Evolutionary conservation across 2,888 invertebrate species (phyloP).

Genomic region (Tetropium fuscum): DNA sequence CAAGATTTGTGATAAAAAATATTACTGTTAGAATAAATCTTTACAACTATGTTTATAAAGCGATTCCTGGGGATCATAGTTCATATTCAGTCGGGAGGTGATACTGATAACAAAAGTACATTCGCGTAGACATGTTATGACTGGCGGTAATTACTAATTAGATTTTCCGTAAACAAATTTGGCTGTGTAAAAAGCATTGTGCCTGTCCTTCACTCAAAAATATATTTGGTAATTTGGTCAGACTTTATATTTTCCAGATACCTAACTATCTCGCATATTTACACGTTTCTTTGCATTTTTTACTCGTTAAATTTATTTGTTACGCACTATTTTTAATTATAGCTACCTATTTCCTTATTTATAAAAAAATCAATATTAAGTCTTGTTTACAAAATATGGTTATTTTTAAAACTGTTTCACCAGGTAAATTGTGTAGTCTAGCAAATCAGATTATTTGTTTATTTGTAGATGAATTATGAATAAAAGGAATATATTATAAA

Average conservation of each 20-base stretch:
- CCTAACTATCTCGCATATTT: background rate
- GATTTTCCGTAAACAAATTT: constrained; percentile 24
- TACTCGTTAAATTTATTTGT: background rate
- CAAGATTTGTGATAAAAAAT: constrained; percentile 44
- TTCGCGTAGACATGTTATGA: constrained; percentile 5
- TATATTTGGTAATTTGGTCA: constrained; percentile 6
- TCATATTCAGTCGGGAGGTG: constrained; percentile 37
- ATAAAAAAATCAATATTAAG: constrained; percentile 19
- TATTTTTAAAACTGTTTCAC: background rate
- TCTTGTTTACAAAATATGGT: constrained; percentile 14
- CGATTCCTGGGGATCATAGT: constrained; percentile 42
- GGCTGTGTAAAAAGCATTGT: constrained; percentile 25
- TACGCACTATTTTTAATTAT: background rate
- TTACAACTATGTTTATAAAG: constrained; percentile 42
- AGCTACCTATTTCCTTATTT: background rate
- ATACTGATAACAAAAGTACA: constrained; percentile 23
- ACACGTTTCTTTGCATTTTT: background rate
- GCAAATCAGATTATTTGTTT: background rate
- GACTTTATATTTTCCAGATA: background rate
- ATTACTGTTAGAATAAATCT: constrained; percentile 36
- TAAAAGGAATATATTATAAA: background rate
- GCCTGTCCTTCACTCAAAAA: constrained; percentile 19
- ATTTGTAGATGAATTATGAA: constrained; percentile 18
- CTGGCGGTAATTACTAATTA: constrained; percentile 17
- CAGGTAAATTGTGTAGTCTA: background rate